A percentile compares a stretch with the other conserved stretches of the same genome.
Conservation (phyloP, 2,888 invertebrate species). For the Caenorhabditis imperialis region DNA sequence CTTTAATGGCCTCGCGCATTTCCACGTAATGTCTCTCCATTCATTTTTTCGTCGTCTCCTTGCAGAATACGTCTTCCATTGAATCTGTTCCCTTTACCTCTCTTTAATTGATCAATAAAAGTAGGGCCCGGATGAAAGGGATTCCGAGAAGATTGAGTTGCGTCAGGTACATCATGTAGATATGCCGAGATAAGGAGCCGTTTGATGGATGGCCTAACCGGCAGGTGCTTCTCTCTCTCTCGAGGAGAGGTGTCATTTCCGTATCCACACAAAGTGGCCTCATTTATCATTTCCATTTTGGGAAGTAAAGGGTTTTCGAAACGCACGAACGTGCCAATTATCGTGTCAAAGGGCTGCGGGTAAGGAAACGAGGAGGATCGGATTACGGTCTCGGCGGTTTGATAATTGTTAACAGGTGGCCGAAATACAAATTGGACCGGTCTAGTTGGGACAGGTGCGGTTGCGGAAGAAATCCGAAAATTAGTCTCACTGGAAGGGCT, state of each 20-base stretch:
- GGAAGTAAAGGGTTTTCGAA: conserved; percentile 26
- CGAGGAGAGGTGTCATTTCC: conserved; percentile 15
- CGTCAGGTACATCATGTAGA: conserved; percentile 9
- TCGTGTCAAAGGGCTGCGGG: conserved; percentile 32
- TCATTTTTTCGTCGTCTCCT: conserved; percentile 5
- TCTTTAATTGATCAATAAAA: conserved; percentile 15
- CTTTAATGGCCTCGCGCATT: conserved; percentile 41
- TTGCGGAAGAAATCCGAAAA: conserved; percentile 5
- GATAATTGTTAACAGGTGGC: conserved; percentile 42
- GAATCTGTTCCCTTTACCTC: conserved; percentile 6
- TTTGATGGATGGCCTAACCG: conserved; percentile 1
- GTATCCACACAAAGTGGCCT: conserved; percentile 21
- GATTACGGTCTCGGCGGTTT: conserved; percentile 35
- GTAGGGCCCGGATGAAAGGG: background rate
- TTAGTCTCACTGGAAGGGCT: background rate
- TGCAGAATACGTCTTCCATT: background rate
- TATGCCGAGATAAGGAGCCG: conserved; percentile 3
- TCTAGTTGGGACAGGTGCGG: conserved; percentile 8
- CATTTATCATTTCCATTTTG: conserved; percentile 25
- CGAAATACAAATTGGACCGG: conserved; percentile 18
- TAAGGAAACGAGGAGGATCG: conserved; percentile 26
- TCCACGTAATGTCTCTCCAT: conserved; percentile 8
- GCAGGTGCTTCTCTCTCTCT: background rate
- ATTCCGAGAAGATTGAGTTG: conserved; percentile 3
- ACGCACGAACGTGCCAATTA: conserved; percentile 49